Evolutionary conservation across 1,140 invertebrate species (phyloP).

Genomic region (Nasonia giraulti): DNA sequence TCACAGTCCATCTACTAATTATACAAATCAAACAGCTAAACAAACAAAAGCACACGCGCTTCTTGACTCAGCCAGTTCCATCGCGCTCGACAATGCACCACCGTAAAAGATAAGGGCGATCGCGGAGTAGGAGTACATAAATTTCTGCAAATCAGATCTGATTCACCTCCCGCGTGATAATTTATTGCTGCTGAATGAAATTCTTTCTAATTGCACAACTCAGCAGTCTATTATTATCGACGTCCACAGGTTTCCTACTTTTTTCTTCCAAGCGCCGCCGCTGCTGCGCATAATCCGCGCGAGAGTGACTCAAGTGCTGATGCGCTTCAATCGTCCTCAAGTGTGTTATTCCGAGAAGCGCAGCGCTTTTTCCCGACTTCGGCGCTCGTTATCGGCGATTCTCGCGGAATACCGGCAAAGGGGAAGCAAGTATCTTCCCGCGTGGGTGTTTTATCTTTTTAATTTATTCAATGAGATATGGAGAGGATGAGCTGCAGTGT

Average conservation of each 20-base stretch:
- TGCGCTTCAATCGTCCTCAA: neutral
- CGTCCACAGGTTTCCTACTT: neutral
- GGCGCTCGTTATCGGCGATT: neutral
- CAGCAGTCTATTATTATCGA: neutral
- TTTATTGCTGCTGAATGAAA: slow-evolving; percentile 10
- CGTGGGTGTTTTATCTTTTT: too few species aligned
- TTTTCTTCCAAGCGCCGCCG: neutral
- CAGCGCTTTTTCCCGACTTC: neutral
- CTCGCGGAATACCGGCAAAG: neutral
- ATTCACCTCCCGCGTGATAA: neutral
- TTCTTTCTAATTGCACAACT: slow-evolving; percentile 11
- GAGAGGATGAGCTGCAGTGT: too few species aligned
- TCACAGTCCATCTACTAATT: too few species aligned
- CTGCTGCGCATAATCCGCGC: neutral
- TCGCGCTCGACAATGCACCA: too few species aligned
- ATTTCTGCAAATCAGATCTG: slow-evolving; percentile 31
- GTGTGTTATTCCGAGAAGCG: neutral
- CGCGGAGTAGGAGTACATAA: neutral
- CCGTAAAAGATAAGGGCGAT: neutral
- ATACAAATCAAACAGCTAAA: too few species aligned
- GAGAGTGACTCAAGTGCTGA: neutral
- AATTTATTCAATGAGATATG: too few species aligned
- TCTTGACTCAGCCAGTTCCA: too few species aligned
- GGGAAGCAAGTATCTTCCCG: neutral
- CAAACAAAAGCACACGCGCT: too few species aligned